Evolutionary conservation across 2,888 invertebrate genomes (phyloP).

Genomic region (Xestoiulus laeticollis): DNA sequence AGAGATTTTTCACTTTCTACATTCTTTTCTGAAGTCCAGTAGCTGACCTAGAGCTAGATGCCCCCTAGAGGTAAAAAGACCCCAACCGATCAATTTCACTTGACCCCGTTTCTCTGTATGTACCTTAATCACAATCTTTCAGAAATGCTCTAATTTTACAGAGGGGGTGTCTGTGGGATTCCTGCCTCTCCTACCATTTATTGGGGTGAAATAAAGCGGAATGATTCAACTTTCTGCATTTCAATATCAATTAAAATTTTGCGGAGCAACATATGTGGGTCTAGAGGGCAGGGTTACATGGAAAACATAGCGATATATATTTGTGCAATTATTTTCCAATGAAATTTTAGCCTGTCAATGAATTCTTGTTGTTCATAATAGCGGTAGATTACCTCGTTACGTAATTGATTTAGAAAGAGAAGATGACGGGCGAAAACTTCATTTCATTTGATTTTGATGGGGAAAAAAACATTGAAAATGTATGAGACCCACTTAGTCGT

Average conservation of each 20-base stretch:
- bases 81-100: neutral
- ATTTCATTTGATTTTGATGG: neutral
- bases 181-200: neutral
- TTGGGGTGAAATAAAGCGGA: neutral
- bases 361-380: neutral
- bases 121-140: neutral
- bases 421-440: neutral
- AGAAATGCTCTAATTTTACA: neutral
- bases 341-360: neutral
- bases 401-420: neutral
- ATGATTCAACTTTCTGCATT: constrained; percentile 13
- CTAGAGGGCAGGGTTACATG: neutral
- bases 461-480: neutral
- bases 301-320: neutral
- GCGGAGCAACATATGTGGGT: neutral
- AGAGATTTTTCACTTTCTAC: no score
- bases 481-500: constrained; percentile 13
- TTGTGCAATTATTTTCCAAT: neutral
- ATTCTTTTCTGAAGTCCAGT: neutral
- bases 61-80: neutral
- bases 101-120: neutral
- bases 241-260: neutral
- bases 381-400: neutral
- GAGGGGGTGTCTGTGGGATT: neutral
- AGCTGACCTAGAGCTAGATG: neutral